Evolutionary conservation across 2,797 vertebrate genomes (phyloP).

Genomic region (Enteromius fasciolatus): DNA sequence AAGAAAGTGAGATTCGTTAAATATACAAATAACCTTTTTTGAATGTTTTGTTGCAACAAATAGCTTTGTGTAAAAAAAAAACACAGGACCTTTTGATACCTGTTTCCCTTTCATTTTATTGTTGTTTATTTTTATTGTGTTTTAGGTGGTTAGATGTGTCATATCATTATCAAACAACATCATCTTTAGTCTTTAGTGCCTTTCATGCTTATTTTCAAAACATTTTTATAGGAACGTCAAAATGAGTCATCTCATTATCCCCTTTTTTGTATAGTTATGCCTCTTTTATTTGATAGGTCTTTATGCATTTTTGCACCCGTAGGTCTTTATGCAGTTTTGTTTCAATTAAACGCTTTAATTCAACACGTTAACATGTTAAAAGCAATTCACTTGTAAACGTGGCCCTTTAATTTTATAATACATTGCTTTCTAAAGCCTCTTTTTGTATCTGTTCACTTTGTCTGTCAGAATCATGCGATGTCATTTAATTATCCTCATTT

Average conservation of each 20-base stretch:
- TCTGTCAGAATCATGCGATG: not conserved
- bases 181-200: constrained; percentile 7
- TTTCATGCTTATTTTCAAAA: constrained; percentile 34
- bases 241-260: not conserved
- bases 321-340: not conserved
- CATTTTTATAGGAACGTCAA: not conserved
- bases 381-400: not conserved
- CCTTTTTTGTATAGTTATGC: not conserved
- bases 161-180: constrained; percentile 16
- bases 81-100: not conserved
- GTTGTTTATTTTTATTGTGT: not conserved
- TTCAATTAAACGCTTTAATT: not conserved
- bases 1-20: not conserved
- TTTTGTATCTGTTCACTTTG: not conserved
- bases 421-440: not conserved
- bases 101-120: not conserved
- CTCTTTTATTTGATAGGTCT: not conserved
- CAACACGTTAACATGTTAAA: not conserved
- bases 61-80: not conserved
- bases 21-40: not conserved
- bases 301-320: too few relatives aligned
- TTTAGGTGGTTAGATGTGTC: constrained; percentile 2
- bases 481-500: not conserved
- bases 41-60: not conserved
- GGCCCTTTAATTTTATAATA: not conserved